Conservation (phyloP, 2,113 vertebrate genomes). For the Tyto alba region DNA sequence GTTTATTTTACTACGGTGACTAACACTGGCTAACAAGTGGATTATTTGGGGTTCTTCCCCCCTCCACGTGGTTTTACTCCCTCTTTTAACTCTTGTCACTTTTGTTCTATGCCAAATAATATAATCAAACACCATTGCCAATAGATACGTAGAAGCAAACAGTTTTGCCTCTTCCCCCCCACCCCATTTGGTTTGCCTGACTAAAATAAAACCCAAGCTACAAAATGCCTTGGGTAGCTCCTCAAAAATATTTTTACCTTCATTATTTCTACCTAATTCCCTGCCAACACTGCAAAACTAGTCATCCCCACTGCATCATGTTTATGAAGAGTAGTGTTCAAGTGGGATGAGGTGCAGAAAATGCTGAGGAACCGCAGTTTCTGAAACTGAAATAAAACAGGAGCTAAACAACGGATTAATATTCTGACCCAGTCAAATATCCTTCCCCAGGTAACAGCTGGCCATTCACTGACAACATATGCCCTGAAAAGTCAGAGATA, state of each 20-base stretch:
- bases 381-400: not conserved
- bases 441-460: not conserved
- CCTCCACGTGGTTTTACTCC: not conserved
- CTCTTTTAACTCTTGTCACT: constrained; percentile 19
- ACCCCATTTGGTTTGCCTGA: not conserved
- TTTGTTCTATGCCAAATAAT: no score
- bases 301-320: not conserved
- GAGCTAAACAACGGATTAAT: not conserved
- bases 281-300: not conserved
- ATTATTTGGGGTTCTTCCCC: not conserved
- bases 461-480: not conserved
- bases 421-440: not conserved
- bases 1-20: not conserved
- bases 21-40: not conserved
- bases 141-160: not conserved
- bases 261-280: not conserved
- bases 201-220: not conserved
- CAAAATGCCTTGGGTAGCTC: not conserved
- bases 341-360: not conserved
- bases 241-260: not conserved
- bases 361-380: not conserved
- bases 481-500: not conserved
- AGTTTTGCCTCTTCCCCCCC: not conserved
- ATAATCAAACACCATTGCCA: constrained; percentile 28
- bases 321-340: not conserved